A percentile compares a stretch with the other conserved stretches of the same genome.
Evolutionary conservation across 2,113 vertebrate genomes (phyloP).

Genomic region (Alligator mississippiensis): DNA sequence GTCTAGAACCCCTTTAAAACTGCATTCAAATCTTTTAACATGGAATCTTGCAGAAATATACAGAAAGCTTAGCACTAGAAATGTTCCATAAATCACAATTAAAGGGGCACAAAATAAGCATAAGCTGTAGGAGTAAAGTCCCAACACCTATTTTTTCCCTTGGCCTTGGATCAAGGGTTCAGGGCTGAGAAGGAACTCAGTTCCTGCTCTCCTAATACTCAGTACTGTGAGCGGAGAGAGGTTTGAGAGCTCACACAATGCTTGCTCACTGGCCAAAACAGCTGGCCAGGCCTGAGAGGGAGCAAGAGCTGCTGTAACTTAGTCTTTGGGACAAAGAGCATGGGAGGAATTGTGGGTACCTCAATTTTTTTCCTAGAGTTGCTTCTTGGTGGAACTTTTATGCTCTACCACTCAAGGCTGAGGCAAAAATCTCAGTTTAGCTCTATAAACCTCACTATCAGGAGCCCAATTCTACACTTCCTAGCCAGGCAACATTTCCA

Average conservation of each 20-base stretch:
- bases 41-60: background rate
- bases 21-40: background rate
- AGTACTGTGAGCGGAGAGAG: background rate
- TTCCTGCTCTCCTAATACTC: background rate
- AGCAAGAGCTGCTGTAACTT: background rate
- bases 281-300: background rate
- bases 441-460: background rate
- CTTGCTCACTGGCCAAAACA: rapidly evolving
- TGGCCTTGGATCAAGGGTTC: background rate
- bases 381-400: background rate
- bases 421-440: background rate
- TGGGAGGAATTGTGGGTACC: background rate
- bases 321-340: background rate
- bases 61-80: background rate
- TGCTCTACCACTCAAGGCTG: background rate
- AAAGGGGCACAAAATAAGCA: background rate
- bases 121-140: background rate
- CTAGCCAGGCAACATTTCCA: slow-evolving; percentile 11
- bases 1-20: background rate
- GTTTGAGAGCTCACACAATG: rapidly evolving
- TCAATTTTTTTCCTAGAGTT: background rate
- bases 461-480: background rate
- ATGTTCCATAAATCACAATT: background rate
- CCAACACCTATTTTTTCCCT: background rate
- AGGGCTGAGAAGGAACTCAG: background rate